These are phyloP conservation scores for Hylaeus volcanicus DNA, from an alignment of 1,140 invertebrate species.

Conservation along the genomic window DNA sequence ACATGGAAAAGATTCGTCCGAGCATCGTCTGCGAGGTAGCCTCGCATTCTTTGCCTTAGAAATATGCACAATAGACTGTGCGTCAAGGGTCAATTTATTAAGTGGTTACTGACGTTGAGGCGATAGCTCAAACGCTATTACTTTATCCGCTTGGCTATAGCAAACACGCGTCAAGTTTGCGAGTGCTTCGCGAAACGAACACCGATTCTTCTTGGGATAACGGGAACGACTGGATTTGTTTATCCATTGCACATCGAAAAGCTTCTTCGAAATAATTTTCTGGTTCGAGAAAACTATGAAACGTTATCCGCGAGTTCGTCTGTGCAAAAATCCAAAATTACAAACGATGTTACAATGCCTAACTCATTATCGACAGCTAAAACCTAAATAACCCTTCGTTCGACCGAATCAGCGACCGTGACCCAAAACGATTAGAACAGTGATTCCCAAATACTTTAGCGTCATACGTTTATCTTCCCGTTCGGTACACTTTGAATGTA, in stretches of 20 bases:
- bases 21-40: background rate
- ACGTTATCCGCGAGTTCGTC: too few relatives aligned
- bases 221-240: slow-evolving; percentile 21
- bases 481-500: too few relatives aligned
- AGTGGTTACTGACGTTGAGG: slow-evolving; percentile 59
- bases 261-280: background rate
- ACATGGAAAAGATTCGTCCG: background rate
- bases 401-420: slow-evolving; percentile 1
- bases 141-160: slow-evolving; percentile 41
- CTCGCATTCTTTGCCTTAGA: slow-evolving; percentile 6
- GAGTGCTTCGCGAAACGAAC: slow-evolving; percentile 9
- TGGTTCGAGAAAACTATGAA: too few relatives aligned
- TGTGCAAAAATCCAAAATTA: too few relatives aligned
- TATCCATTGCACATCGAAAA: slow-evolving; percentile 13
- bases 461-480: background rate
- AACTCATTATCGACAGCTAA: background rate
- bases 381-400: background rate
- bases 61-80: slow-evolving; percentile 48
- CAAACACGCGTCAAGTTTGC: slow-evolving; percentile 27
- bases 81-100: slow-evolving; percentile 71
- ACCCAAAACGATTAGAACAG: background rate
- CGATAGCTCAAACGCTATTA: slow-evolving; percentile 61
- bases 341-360: background rate
- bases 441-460: background rate
- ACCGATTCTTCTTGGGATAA: background rate